Evolutionary conservation across 2,113 vertebrate genomes (phyloP).

Genomic region (Probosciger aterrimus): DNA sequence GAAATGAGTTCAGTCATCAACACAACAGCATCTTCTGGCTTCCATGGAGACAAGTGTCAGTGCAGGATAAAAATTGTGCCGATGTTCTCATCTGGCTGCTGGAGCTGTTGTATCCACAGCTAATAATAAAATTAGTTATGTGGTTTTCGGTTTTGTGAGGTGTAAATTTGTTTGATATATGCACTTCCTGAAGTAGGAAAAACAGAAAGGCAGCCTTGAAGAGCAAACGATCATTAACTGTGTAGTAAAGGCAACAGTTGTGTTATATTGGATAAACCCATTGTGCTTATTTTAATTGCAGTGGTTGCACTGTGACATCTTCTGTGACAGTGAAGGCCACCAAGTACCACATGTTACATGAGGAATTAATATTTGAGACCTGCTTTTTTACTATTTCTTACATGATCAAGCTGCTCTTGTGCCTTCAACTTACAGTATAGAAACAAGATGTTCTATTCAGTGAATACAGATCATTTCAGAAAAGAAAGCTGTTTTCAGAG

Average conservation of each 20-base stretch:
- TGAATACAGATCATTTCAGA: not conserved
- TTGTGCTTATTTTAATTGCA: not conserved
- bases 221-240: not conserved
- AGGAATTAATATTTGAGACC: not conserved
- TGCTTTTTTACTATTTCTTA: not conserved
- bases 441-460: not conserved
- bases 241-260: not conserved
- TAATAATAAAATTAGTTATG: not conserved
- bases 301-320: not conserved
- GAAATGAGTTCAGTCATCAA: not conserved
- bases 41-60: not conserved
- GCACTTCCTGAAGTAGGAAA: not conserved
- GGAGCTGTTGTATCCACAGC: not conserved
- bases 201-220: not conserved
- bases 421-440: not conserved
- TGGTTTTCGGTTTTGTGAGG: not conserved
- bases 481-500: not conserved
- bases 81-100: not conserved
- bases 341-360: fast-evolving
- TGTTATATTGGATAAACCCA: not conserved
- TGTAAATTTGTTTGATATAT: not conserved
- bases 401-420: not conserved
- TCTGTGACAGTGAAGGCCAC: not conserved
- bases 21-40: not conserved
- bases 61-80: not conserved